Evolutionary conservation across 2,113 vertebrate species (phyloP).

Genomic region (Aphelocoma coerulescens): DNA sequence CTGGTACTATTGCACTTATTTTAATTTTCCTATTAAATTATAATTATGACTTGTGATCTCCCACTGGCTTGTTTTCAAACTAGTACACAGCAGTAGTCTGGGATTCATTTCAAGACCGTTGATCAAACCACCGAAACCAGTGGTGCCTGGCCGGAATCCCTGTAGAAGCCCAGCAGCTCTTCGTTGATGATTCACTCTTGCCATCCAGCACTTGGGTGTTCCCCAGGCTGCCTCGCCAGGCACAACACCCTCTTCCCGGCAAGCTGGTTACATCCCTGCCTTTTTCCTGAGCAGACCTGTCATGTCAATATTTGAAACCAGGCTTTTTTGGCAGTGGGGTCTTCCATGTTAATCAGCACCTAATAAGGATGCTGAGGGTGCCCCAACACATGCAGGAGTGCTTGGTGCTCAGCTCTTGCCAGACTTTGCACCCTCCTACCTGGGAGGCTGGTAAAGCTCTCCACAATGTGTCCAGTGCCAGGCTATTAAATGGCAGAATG

Average conservation of each 20-base stretch:
- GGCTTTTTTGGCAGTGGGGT: not conserved
- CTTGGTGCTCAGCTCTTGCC: not conserved
- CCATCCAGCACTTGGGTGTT: not conserved
- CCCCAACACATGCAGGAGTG: not conserved
- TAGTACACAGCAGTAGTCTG: rapidly evolving
- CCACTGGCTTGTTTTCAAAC: no score
- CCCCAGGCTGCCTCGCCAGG: rapidly evolving
- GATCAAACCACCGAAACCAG: rapidly evolving
- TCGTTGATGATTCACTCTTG: not conserved
- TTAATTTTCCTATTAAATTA: no score
- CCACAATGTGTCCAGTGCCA: not conserved
- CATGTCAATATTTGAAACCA: not conserved
- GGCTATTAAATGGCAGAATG: not conserved
- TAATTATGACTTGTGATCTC: no score
- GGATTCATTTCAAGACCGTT: not conserved
- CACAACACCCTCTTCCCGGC: rapidly evolving
- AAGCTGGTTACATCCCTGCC: not conserved
- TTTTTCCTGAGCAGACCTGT: not conserved
- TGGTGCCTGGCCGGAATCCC: not conserved
- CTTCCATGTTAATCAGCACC: not conserved
- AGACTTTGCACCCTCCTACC: not conserved
- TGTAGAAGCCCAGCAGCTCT: not conserved
- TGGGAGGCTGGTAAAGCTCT: not conserved
- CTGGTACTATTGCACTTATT: no score
- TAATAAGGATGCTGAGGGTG: not conserved